Base-by-base conservation (phyloP, 2,888 invertebrate species). In the Bombylius major region DNA sequence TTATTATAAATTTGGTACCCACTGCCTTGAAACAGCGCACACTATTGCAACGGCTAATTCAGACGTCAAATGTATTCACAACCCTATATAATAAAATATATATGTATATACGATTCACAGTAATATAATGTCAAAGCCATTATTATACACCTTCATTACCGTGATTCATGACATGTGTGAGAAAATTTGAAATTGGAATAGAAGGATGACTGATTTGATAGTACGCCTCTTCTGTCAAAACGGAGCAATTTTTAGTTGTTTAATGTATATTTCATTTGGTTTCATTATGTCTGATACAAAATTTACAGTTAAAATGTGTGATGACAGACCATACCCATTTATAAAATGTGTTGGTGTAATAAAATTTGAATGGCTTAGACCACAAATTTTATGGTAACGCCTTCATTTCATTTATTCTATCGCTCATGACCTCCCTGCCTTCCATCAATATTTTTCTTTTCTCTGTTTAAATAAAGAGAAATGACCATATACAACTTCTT, bases 191-290 rank as follows among this genome's bases (percentile, higher is more conserved):
- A 42, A 42, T 42, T 42, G 39, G 39, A 42, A 42, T 42, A 69
- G 65, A 64, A 68, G 70, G 70, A 67, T 71, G 71, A 71, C 72
- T 71, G 71, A 71, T 71, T 70, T 70, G 69, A 67, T 69, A 69
- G 68, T 67, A 71, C 72, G 72, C 71, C 71, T 72, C 69, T 69
- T 70, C 70, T 70, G 60, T 61, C 62, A 63, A 63, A 62, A 61
- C 58, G 59, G 23, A 23, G 23, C 23, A 23, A 23, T 23, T 23
- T 23, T 23, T 23, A 23, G 61, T 23, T 23, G 23, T 23, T 23
- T 23, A 23, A 23, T 23, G 23, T 23, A 23, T 23, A 39, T 39
- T 39, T 39, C 39, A 39, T 11, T 7, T 39, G 39, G 11, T 9
- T 9, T 11, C 39, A 11, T 39, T 11, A 11, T 39, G 8, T 9